Percentiles rank a stretch among this genome's conserved stretches.
Conservation (phyloP, 92 coral and sea anemone species). For the Palythoa heliodiscus region DNA sequence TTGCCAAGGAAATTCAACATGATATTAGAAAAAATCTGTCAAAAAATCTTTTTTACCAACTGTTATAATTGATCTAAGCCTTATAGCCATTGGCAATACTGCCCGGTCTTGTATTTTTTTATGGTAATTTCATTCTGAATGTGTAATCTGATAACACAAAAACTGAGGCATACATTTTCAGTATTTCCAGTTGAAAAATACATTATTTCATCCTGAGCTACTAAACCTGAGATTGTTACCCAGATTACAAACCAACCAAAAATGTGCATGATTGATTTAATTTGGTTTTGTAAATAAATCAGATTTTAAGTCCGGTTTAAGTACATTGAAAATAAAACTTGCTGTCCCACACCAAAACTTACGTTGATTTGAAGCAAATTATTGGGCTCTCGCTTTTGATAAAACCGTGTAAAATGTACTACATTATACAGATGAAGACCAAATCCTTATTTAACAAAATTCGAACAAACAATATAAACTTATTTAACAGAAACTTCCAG, state of each 20-base stretch:
- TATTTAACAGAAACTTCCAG: not conserved
- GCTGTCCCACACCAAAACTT: not conserved
- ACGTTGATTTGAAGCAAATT: not conserved
- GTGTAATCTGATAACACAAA: not conserved
- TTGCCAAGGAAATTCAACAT: not conserved
- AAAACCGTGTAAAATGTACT: not conserved
- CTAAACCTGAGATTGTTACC: not conserved
- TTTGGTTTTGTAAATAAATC: not conserved
- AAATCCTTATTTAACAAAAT: not conserved
- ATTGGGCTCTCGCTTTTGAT: not conserved
- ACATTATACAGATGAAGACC: not conserved
- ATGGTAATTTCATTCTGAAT: too few species aligned
- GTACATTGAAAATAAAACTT: not conserved
- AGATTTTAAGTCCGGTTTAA: too few species aligned
- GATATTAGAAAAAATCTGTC: not conserved
- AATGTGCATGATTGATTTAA: not conserved
- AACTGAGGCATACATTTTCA: not conserved
- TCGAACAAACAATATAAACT: not conserved
- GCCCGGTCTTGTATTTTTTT: not conserved
- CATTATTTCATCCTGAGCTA: too few species aligned
- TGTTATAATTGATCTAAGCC: too few species aligned
- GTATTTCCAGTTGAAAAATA: not conserved
- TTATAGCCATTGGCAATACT: too few species aligned
- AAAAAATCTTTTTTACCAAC: not conserved
- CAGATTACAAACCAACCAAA: not conserved